These are phyloP conservation scores for Vireo altiloquus DNA, from an alignment of 2,113 vertebrate genomes.

Conservation along the genomic window DNA sequence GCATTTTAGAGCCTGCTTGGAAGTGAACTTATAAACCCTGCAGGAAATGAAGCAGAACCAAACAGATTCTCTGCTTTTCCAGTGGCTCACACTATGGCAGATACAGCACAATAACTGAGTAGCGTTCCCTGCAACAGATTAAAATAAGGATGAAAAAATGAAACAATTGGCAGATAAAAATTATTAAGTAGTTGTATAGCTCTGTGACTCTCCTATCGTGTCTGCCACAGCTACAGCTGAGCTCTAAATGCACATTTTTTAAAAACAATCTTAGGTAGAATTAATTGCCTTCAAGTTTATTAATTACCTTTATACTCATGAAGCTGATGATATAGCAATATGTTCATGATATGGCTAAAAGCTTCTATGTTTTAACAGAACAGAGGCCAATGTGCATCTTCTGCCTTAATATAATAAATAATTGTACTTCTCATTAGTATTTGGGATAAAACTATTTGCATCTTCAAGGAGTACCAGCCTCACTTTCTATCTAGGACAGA, in stretches of 20 bases:
- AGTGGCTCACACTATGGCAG: not conserved
- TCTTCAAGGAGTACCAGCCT: not conserved
- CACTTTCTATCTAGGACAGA: not conserved
- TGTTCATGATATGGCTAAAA: not conserved
- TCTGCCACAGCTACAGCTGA: not conserved
- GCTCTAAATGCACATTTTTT: not conserved
- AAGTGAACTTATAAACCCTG: not conserved
- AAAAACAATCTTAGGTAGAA: not conserved
- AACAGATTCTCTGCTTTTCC: not conserved
- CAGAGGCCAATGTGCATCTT: not conserved
- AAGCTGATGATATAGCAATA: not conserved
- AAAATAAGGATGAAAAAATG: not conserved
- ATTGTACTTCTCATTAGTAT: not conserved
- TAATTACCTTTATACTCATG: not conserved
- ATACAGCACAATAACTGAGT: not conserved
- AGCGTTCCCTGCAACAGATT: not conserved
- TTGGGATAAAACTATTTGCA: not conserved
- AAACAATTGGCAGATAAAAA: not conserved
- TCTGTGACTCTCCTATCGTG: not conserved
- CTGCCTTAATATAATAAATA: not conserved
- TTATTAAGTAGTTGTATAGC: not conserved
- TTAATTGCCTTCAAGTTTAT: not conserved
- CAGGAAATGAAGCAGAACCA: not conserved
- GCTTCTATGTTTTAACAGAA: not conserved
- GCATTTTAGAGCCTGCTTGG: not conserved